Percentiles rank a stretch among this genome's conserved stretches.
Evolutionary conservation across 1,140 invertebrate genomes (phyloP).

Genomic region (Chelonus insularis): DNA sequence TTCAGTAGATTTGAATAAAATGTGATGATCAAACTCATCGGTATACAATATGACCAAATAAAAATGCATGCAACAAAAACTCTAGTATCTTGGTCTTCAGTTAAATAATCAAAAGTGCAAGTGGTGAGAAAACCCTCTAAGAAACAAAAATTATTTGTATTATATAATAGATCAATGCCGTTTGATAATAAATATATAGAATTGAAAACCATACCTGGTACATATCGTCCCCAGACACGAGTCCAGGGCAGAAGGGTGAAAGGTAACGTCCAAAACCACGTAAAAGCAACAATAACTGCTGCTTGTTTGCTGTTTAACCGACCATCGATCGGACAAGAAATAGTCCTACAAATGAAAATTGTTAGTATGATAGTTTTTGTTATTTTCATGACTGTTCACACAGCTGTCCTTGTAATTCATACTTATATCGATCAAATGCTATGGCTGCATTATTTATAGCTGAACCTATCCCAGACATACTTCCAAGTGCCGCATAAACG

Average conservation of each 20-base stretch:
- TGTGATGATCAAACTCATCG: constrained; percentile 68
- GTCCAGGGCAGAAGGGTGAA: constrained; percentile 70
- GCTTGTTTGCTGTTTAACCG: constrained; percentile 70
- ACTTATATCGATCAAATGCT: constrained; percentile 76
- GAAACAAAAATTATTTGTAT: not conserved
- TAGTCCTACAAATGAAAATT: constrained; percentile 61
- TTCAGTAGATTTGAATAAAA: constrained; percentile 73
- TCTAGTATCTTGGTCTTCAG: constrained; percentile 69
- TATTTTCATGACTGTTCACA: not conserved
- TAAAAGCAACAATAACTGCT: constrained; percentile 64
- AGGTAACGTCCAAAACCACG: constrained; percentile 73
- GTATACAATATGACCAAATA: constrained; percentile 71
- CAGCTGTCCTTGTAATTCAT: constrained; percentile 14
- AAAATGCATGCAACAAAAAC: constrained; percentile 72
- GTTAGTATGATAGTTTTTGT: constrained; percentile 14
- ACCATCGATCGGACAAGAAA: constrained; percentile 75
- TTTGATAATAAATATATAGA: not conserved
- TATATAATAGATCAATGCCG: not conserved
- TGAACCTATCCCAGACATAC: constrained; percentile 72
- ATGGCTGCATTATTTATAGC: constrained; percentile 76
- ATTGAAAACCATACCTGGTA: constrained; percentile 63
- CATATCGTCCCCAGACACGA: constrained; percentile 69
- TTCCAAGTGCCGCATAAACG: constrained; percentile 69
- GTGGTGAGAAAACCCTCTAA: constrained; percentile 77
- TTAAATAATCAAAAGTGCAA: constrained; percentile 75